Percentiles rank a stretch among this genome's conserved stretches.
phyloP scores from a whole-genome alignment of 53 echinoderm and acorn worm species.

The Glandiceps talaboti region DNA sequence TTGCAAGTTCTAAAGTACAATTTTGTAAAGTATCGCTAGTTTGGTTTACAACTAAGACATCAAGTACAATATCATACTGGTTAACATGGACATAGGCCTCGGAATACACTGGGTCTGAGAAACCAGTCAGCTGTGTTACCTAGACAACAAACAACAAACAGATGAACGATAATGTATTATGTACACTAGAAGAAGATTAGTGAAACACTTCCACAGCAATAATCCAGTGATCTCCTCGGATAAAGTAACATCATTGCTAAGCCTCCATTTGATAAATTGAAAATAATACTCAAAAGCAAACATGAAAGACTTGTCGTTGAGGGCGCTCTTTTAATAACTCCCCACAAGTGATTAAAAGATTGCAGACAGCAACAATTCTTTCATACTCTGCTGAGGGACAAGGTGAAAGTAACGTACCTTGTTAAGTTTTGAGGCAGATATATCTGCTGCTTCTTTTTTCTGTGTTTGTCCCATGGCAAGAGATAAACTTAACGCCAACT shows the following conservation, averaged over 20 bases:
- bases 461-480: slow-evolving; percentile 87
- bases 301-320: too few relatives aligned
- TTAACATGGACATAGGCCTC: slow-evolving; percentile 99
- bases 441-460: slow-evolving; percentile 74
- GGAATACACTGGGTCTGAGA: slow-evolving; percentile 94
- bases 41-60: slow-evolving; percentile 90
- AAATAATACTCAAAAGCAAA: too few relatives aligned
- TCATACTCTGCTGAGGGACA: too few relatives aligned
- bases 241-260: too few relatives aligned
- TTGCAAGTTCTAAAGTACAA: slow-evolving; percentile 94
- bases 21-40: slow-evolving; percentile 85
- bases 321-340: too few relatives aligned
- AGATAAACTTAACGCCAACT: slow-evolving; percentile 86
- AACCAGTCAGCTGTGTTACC: slow-evolving; percentile 98
- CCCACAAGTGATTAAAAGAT: too few relatives aligned
- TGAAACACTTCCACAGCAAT: too few relatives aligned
- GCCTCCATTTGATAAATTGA: too few relatives aligned
- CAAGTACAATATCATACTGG: slow-evolving; percentile 97
- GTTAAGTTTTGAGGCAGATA: slow-evolving; percentile 82
- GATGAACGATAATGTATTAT: too few relatives aligned
- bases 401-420: slow-evolving; percentile 47
- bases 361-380: too few relatives aligned
- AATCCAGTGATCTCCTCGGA: neutral
- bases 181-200: too few relatives aligned
- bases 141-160: slow-evolving; percentile 9